Evolutionary conservation across 2,888 invertebrate species (phyloP).

Genomic region (Zhengitettix transpicula): DNA sequence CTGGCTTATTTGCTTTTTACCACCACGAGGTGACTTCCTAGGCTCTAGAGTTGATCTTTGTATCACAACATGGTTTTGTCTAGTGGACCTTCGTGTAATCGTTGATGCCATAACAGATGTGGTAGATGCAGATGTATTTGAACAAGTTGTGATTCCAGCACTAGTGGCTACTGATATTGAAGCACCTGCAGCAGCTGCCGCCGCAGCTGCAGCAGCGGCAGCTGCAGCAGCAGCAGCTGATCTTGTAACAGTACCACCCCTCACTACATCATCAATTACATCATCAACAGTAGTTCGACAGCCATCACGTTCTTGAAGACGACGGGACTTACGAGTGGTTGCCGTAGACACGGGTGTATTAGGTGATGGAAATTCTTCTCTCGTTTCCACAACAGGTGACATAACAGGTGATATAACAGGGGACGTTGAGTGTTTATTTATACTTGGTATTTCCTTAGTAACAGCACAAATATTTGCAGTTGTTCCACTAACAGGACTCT

Average conservation of each 20-base stretch:
- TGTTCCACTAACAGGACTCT: constrained; percentile 29
- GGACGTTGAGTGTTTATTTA: not conserved
- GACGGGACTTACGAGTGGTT: constrained; percentile 64
- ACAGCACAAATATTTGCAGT: not conserved
- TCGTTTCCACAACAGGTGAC: constrained; percentile 14
- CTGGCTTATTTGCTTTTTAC: constrained; percentile 3
- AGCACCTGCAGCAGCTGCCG: not conserved
- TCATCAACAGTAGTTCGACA: constrained; percentile 67
- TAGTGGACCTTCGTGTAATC: constrained; percentile 2
- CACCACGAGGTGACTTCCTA: constrained; percentile 10
- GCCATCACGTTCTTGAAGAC: constrained; percentile 35
- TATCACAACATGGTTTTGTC: constrained; percentile 2
- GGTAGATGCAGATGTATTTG: no score
- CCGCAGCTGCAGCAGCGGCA: not conserved
- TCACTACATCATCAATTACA: constrained; percentile 76
- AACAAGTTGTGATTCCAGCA: not conserved
- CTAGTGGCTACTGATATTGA: not conserved
- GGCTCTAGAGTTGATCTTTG: constrained; percentile 2
- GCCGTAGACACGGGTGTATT: constrained; percentile 37
- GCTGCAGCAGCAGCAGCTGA: constrained; percentile 22
- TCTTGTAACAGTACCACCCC: constrained; percentile 37
- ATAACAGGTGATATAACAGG: not conserved
- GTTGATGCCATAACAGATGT: not conserved
- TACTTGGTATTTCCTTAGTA: constrained; percentile 6
- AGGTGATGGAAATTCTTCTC: constrained; percentile 14